A percentile compares a stretch with the other conserved stretches of the same genome.
Evolutionary conservation across 2,888 invertebrate species (phyloP).

Genomic region (Melanostoma mellinum): DNA sequence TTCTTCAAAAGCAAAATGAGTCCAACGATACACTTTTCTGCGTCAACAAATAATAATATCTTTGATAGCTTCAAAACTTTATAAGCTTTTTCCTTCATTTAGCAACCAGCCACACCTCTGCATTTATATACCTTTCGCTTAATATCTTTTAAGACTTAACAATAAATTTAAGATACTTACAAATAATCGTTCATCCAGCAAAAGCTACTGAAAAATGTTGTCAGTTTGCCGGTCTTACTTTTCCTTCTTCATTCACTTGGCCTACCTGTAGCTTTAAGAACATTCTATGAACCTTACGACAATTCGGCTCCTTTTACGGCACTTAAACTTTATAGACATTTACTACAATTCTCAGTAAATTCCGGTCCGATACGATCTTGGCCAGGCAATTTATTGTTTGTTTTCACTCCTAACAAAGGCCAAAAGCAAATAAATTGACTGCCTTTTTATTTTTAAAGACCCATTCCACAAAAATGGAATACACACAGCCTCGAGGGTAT

Average conservation of each 20-base stretch:
- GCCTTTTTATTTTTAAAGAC: conserved; percentile 4
- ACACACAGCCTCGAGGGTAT: not conserved
- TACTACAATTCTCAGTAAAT: conserved; percentile 16
- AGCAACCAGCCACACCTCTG: no score
- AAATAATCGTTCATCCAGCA: no score
- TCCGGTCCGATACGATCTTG: conserved; percentile 5
- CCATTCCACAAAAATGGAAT: not conserved
- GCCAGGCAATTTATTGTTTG: conserved; percentile 5
- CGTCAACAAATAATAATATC: no score
- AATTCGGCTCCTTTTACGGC: conserved; percentile 3
- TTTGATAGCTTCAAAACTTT: no score
- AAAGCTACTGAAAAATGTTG: no score
- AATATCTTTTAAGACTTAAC: no score
- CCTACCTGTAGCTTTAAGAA: conserved; percentile 13
- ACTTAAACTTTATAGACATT: conserved; percentile 27
- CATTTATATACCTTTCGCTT: no score
- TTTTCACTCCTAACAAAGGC: not conserved
- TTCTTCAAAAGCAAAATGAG: no score
- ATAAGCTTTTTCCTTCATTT: no score
- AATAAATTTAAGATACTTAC: no score
- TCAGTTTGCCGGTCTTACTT: no score
- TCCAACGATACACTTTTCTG: no score
- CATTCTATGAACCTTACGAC: not conserved
- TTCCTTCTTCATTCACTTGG: not conserved
- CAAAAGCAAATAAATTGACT: conserved; percentile 6